Evolutionary conservation across 92 coral and sea anemone species (phyloP), one percentile per base, ranked within the genome.

Genomic region (Umimayanthus chanpuru): DNA sequence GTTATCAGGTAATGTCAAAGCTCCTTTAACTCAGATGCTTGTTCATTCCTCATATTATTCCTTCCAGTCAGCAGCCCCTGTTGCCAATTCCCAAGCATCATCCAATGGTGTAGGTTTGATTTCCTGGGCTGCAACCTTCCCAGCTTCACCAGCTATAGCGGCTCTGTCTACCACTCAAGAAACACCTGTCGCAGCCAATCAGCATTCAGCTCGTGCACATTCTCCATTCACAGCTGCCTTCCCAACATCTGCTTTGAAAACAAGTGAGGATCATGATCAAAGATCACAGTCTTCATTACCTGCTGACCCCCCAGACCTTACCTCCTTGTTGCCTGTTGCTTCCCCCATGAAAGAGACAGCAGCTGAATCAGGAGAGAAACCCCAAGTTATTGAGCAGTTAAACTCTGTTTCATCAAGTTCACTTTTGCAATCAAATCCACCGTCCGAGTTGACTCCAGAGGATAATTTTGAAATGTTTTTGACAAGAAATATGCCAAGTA

Each of bases 41-140:
- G 6, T 44, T 7, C 9, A 9, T 47, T 9, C 9, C 0, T 43
- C 7, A 74, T 65, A 39, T 32, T 41, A 20, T 70, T 78, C 38
- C 77, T 90, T 90, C 28, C 81, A 97, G 99, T 95, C 99, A 41
- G 98, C 99, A 26, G 82, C 92, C 18, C 99, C 99, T 6, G 89
- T 92, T 11, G 77, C 93, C 11, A 91, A 95, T 86, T 89, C 92
- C 65, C 88, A 88, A 76, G 91, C 80, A 0, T 70, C 90, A 29
- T 73, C 88, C 15, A 53, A 92, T 9, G 53, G 91, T n/a, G 90
- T 96, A 12, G 58, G 77, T 16, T 83, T 92, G 5, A 93, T 97
- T 25, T 91, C 98, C 2, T 97, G 99, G 99, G 99, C 99, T 56
- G 92, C 92, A 1, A 64, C 98, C 78, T 87, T 94, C 75, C 93